Base-by-base conservation (phyloP, 2,888 invertebrate genomes). In the Octonoba sinensis region DNA sequence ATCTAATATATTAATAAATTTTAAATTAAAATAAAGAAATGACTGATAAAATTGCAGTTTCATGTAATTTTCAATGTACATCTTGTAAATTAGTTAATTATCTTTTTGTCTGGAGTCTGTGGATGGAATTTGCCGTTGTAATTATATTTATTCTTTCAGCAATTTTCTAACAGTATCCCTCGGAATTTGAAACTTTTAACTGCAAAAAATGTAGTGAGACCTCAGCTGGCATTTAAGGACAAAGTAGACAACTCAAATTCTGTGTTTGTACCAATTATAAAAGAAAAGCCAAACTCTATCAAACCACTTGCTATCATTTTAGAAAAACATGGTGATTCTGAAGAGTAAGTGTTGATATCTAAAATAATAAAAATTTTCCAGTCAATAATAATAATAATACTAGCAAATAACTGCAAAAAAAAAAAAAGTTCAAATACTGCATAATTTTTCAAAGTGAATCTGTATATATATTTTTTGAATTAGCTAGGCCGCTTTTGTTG, bases 261-360 rank as follows among this genome's bases (percentile, higher is more conserved):
- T 70, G 92, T 96, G 0, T 98, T 97, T 92, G 90, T 92, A 67
- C 97, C 97, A 0, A 91, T 92, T 86, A 92, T 98, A 66, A 93
- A 91, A 66, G 92, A 94, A 44, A 98, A 98, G 88, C 97, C 96
- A 0, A 95, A 98, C 89, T 93, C 94, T 11, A 87, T 95, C 15
- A 94, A 93, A 87, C 95, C 96, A 0, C 89, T 96, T 13, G 92
- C 94, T 0, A 89, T 95, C 72, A 91, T 92, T 82, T 90, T 93
- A 0, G 92, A 94, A 85, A 92, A 93, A 86, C 91, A 91, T 77
- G 92, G 92, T 1, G 89, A 91, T 24, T 93, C 92, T 0, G 83
- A 82, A 59, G 86, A 87, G 84, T 85, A 82, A 83, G 84, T 81
- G 16, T 16, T 4, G 11, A 36, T 6, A 8, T 8, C 36, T 36